Evolutionary conservation across 2,888 invertebrate genomes (phyloP), one percentile per base, ranked within the genome.

Genomic region (Ormyrus rosae): DNA sequence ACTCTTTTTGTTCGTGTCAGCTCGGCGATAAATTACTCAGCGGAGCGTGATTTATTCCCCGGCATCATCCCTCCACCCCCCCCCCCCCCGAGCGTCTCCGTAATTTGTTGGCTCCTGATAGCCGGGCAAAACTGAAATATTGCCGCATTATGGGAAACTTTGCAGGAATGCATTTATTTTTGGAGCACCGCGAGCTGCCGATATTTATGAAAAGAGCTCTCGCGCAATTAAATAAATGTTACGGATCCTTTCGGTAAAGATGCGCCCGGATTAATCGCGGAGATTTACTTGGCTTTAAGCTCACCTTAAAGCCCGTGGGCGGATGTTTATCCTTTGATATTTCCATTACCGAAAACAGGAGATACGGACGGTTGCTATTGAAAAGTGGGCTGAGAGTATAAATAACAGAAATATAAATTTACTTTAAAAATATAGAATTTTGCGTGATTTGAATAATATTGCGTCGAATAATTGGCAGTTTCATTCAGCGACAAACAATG

Each of bases 1-100:
- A 6, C 8, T 45, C 19, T 55, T 73, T 58, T 56, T 46, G 7
- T n/a, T 9, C 50, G 55, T 63, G 63, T 63, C 56, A 48, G 46
- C 46, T 55, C 13, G 68, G 50, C 61, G 53, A 79, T 74, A 73
- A 73, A 79, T 79, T 79, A 79, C 56, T 69, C 56, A 69, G n/a
- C 48, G 11, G 10, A 69, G n/a, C 48, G 34, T 73, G 79, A 79
- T 74, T 56, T 68, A 73, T 79, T 48, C 68, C 45, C 19, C 9
- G 34, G 13, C 53, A 46, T 50, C 6, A 8, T 13, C 58, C 34
- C 8, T 50, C 11, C 58, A 65, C 70, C 48, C 13, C 19, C 45
- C 5, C 34, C 70, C 48, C 13, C 19, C 45, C 5, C 34, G 61
- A 34, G 4, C 9, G 6, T 34, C 69, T 7, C 46, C 48, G 13